Percentiles rank a stretch among this genome's conserved stretches.
These are phyloP conservation scores for Pachypsylla venusta DNA, from an alignment of 1,140 invertebrate genomes.

Conservation along the genomic window DNA sequence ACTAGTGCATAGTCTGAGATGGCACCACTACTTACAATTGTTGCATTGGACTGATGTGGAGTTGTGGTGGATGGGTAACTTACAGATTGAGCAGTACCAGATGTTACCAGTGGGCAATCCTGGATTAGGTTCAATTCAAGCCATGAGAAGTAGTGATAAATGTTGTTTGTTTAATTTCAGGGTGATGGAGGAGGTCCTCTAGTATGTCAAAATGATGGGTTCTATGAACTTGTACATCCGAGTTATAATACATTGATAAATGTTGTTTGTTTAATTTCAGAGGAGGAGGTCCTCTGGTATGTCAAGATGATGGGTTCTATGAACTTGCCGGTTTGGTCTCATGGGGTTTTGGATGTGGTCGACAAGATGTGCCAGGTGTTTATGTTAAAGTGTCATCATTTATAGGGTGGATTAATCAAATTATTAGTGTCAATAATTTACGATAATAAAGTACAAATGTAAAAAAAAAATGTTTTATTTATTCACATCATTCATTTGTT, in stretches of 20 bases:
- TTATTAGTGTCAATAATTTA: slow-evolving; percentile 85
- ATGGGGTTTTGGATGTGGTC: slow-evolving; percentile 83
- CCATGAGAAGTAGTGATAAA: too few relatives aligned
- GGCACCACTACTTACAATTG: too few relatives aligned
- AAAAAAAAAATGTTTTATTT: slow-evolving; percentile 3
- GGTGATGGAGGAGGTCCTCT: slow-evolving; percentile 83
- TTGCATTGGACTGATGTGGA: too few relatives aligned
- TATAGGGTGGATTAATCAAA: slow-evolving; percentile 94
- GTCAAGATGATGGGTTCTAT: slow-evolving; percentile 82
- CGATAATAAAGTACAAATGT: slow-evolving; percentile 30
- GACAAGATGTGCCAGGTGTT: slow-evolving; percentile 75
- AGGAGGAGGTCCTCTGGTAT: slow-evolving; percentile 79
- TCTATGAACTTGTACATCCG: slow-evolving; percentile 77
- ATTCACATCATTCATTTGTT: not conserved
- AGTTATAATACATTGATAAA: too few relatives aligned
- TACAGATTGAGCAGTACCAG: too few relatives aligned
- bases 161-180: too few relatives aligned
- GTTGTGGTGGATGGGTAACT: too few relatives aligned
- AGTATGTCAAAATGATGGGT: slow-evolving; percentile 82
- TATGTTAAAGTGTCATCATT: slow-evolving; percentile 89
- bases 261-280: too few relatives aligned
- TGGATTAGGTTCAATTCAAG: too few relatives aligned
- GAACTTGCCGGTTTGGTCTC: slow-evolving; percentile 80
- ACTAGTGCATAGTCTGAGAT: too few relatives aligned
- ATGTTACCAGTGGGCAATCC: too few relatives aligned